phyloP scores from a whole-genome alignment of 2,113 vertebrate species.

The Accipiter cooperii region DNA sequence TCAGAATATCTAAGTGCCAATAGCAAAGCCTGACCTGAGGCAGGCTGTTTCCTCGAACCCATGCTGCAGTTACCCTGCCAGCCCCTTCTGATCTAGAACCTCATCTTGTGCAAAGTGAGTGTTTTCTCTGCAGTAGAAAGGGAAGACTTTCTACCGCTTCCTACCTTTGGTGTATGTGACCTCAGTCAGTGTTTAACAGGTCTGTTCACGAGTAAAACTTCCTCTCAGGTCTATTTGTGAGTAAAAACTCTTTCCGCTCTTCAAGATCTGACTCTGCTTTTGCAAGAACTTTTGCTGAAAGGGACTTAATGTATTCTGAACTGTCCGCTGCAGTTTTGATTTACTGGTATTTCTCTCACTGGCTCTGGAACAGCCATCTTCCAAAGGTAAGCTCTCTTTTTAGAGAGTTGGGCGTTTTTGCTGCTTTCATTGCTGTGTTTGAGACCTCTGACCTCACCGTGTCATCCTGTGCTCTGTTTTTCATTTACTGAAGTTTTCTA shows the following conservation, averaged over 20 bases:
- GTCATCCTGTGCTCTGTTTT: neutral
- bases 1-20: neutral
- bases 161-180: neutral
- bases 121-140: neutral
- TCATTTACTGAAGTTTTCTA: accelerated
- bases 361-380: neutral
- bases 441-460: neutral
- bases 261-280: neutral
- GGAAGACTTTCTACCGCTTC: neutral
- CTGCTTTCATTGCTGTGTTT: neutral
- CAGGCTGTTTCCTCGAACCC: neutral
- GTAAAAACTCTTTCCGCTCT: neutral
- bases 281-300: neutral
- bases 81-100: neutral
- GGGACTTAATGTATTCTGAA: accelerated
- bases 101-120: neutral
- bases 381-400: neutral
- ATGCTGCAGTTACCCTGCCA: neutral
- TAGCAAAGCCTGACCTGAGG: neutral
- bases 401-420: neutral
- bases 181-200: neutral
- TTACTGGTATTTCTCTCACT: neutral
- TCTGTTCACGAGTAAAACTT: neutral
- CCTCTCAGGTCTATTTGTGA: neutral
- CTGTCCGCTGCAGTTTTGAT: neutral